Percentiles rank a stretch among this genome's conserved stretches.
phyloP scores from a whole-genome alignment of 2,797 vertebrate species.

The Otolemur crassicaudatus region DNA sequence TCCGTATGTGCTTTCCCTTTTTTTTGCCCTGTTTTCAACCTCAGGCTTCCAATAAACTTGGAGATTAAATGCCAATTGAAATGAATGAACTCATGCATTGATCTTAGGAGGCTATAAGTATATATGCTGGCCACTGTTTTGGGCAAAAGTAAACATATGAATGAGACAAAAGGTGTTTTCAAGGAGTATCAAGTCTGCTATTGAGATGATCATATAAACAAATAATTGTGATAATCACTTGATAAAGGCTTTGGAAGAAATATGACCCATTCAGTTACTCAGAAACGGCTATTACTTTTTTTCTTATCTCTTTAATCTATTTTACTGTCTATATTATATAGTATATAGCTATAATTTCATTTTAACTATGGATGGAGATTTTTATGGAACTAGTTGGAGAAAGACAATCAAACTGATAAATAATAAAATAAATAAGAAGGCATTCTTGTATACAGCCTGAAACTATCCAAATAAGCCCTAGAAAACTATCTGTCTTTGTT shows the following conservation, averaged over 20 bases:
- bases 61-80: background rate
- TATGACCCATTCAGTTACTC: background rate
- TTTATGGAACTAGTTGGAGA: background rate
- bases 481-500: conserved; percentile 57
- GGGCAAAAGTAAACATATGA: background rate
- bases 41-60: background rate
- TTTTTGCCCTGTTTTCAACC: background rate
- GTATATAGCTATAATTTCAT: background rate
- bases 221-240: background rate
- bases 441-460: conserved; percentile 10
- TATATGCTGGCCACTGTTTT: background rate
- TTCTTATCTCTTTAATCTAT: background rate
- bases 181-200: background rate
- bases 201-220: background rate
- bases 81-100: background rate
- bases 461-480: conserved; percentile 42
- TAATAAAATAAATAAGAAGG: conserved; percentile 51
- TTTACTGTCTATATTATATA: background rate
- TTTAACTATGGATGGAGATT: background rate
- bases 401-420: conserved; percentile 29
- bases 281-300: background rate
- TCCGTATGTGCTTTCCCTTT: background rate
- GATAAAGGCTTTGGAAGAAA: background rate
- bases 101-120: background rate
- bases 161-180: background rate